Base-by-base conservation (phyloP, 2,113 vertebrate genomes). In the Sinocyclocheilus anshuiensis region DNA sequence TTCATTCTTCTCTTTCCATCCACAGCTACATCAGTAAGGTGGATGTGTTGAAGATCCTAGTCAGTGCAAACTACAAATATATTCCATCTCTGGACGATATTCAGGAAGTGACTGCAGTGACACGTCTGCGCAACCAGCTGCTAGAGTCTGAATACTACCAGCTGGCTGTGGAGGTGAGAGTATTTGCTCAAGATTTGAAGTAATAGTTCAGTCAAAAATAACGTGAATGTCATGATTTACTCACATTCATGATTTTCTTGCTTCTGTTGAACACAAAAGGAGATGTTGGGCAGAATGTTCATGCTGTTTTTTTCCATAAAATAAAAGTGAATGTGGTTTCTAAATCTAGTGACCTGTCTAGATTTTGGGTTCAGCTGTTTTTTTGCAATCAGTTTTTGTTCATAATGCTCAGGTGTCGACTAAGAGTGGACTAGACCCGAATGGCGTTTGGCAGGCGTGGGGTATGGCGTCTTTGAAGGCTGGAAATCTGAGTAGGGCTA, bases 1-100 rank as follows among this genome's bases (percentile, higher is more conserved):
- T 33, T 67, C 6, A 67, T 67, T 29, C n/a, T 29, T 65, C 10
- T 26, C 63, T 2, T 50, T 13, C 76, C 1, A 13, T 89, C 12
- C 79, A 11, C 89, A 99, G 98, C 91, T 99, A 99, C 88, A 97
- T 98, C 94, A 97, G 98, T 93, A 99, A 99, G 92, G 97, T 99
- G 4, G 98, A 98, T 45, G 96, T 99, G 61, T 94, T 99, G 79
- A 98, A 96, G 91, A 98, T 99, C 87, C 94, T 99, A 48, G 97
- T 99, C 88, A 90, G 90, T 53, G 98, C 98, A 82, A 96, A 97
- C 86, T 99, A 99, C 92, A 96, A 93, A 89, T 96, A 97, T 0
- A 87, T 99, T 77, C 98, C 98, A 0, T 98, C 97, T 88, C 94
- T 99, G 89, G 96, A 98, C 75, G 97, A 99, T 91, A 97, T 99